Conservation (phyloP, 2,888 invertebrate species). For the Leucozona laternaria region DNA sequence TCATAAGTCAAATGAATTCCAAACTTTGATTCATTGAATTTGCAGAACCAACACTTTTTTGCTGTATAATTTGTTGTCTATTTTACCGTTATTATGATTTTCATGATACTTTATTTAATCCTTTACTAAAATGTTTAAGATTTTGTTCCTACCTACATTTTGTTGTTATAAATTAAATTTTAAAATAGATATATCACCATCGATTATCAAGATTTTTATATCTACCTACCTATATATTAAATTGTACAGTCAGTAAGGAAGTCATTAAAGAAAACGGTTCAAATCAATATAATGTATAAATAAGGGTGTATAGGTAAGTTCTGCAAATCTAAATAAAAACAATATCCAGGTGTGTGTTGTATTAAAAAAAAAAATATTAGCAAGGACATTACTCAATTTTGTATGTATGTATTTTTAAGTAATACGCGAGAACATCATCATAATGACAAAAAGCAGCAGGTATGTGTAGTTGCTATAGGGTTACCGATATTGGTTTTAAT, state of each 20-base stretch:
- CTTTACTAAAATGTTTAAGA: too few relatives aligned
- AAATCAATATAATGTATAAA: not conserved
- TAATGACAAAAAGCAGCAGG: not conserved
- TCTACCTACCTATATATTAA: not conserved
- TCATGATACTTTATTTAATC: too few relatives aligned
- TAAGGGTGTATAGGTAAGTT: not conserved
- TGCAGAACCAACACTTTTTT: too few relatives aligned
- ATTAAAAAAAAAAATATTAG: not conserved
- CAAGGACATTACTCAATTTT: slow-evolving; percentile 7
- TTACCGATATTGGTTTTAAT: not conserved
- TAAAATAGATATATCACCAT: not conserved
- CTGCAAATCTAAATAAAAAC: not conserved
- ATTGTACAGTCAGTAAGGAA: not conserved
- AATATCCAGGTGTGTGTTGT: not conserved
- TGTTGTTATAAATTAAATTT: too few relatives aligned
- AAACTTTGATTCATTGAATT: too few relatives aligned
- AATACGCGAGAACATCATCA: not conserved
- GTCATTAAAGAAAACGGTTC: not conserved
- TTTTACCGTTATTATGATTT: too few relatives aligned
- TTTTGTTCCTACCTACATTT: too few relatives aligned
- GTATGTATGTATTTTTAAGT: not conserved
- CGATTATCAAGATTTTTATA: not conserved
- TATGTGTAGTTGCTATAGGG: not conserved
- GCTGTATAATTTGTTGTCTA: too few relatives aligned
- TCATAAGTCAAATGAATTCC: too few relatives aligned